Evolutionary conservation across 2,797 vertebrate genomes (phyloP), one percentile per base, ranked within the genome.

Genomic region (Bradypodion ventrale): DNA sequence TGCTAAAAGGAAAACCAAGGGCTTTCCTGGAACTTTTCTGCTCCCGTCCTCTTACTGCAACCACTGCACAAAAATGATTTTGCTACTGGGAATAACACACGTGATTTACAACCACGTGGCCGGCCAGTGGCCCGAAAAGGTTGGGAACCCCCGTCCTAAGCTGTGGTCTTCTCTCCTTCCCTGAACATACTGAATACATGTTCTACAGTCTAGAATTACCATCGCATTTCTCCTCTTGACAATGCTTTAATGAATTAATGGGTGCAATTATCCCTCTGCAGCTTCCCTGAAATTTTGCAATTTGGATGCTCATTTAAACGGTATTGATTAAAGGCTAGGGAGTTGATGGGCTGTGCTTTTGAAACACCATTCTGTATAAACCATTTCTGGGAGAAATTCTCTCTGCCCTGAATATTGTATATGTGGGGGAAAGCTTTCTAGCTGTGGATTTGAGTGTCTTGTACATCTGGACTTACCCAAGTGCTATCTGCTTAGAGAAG

Each of bases 331-430:
- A 65, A 75, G 35, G 35, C 44, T 46, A 32, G 27, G 4, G 16
- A 59, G 66, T 25, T 25, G 52, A 69, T 59, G 37, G 69, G 27
- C 72, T 40, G 23, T 25, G n/a, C 29, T 35, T 52, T 63, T 65
- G 27, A 29, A 7, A 25, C 13, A 69, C 23, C 12, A 1, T 0
- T 0, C 7, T 32, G n/a, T 10, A 42, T 25, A 25, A 13, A 12
- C 15, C 72, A 4, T 5, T 25, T n/a, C 59, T 27, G 4, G 46
- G 21, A 21, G 19, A 2, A 0, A 13, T 74, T n/a, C 82, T 69
- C 44, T 1, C 23, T 40, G 23, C 27, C 60, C 3, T 27, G 35
- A 56, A 82, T 59, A 46, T 40, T 27, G 44, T 46, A 10, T 46
- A 46, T 27, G 5, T 25, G 8, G 65, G 5, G 16, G 19, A 32